phyloP scores from a whole-genome alignment of 2,888 invertebrate species.

The Corbicula japonica region DNA sequence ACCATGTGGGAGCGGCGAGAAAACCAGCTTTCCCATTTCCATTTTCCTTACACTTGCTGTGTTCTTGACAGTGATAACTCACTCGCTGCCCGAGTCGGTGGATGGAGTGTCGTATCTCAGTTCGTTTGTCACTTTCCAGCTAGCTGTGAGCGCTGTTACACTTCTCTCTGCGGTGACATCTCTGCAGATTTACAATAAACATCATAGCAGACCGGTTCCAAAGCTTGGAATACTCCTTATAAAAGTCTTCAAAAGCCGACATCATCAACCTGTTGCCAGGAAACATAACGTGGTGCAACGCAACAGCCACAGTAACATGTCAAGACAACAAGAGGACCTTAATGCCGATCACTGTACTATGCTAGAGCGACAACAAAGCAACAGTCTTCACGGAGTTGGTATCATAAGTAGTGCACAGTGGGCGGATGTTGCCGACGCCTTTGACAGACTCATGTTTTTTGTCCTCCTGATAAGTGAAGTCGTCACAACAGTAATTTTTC shows the following conservation, averaged over 20 bases:
- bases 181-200: neutral
- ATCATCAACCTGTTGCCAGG: neutral
- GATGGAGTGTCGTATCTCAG: slow-evolving; percentile 7
- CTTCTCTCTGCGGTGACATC: neutral
- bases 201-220: neutral
- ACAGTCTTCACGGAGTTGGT: too few relatives aligned
- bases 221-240: neutral
- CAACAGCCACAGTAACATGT: neutral
- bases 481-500: neutral
- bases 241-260: neutral
- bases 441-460: slow-evolving; percentile 39
- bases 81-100: neutral
- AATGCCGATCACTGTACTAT: too few relatives aligned
- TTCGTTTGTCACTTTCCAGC: slow-evolving; percentile 5
- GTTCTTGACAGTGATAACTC: slow-evolving; percentile 6
- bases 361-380: neutral
- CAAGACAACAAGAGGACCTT: neutral
- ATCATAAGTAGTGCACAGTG: too few relatives aligned
- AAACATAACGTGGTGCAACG: too few relatives aligned
- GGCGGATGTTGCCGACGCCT: slow-evolving; percentile 35
- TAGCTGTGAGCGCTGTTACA: slow-evolving; percentile 2
- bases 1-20: slow-evolving; percentile 2
- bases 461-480: slow-evolving; percentile 19
- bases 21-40: slow-evolving; percentile 2
- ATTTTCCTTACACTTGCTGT: slow-evolving; percentile 12